These are phyloP conservation scores for Drosophila nigromelanica DNA, from an alignment of 1,140 invertebrate genomes.

Conservation along the genomic window DNA sequence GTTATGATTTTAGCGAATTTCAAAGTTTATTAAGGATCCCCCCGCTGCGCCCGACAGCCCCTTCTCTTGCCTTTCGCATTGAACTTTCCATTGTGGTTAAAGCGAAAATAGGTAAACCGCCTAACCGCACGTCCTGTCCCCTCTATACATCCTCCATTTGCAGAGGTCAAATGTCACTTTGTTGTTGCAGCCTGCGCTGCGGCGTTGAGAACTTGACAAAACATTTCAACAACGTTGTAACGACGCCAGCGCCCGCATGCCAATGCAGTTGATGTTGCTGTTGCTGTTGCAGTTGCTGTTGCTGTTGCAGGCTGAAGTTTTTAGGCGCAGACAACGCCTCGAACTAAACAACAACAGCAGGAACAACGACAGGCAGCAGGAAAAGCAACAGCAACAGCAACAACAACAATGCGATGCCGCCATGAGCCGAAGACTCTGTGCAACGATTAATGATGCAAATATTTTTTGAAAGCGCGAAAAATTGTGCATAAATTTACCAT, in stretches of 20 bases:
- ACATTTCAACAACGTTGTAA: constrained; percentile 79
- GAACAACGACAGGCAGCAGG: constrained; percentile 28
- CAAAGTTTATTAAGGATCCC: constrained; percentile 57
- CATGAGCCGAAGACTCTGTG: constrained; percentile 72
- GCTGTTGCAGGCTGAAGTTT: constrained; percentile 48
- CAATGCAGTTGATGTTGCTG: constrained; percentile 55
- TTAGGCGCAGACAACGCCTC: constrained; percentile 81
- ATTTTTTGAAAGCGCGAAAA: constrained; percentile 84
- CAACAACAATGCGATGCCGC: constrained; percentile 66
- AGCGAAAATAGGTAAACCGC: constrained; percentile 55
- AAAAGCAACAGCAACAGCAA: constrained; percentile 5
- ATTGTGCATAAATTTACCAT: constrained; percentile 84
- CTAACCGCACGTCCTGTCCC: constrained; percentile 12
- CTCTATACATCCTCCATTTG: neutral
- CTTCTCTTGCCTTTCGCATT: neutral
- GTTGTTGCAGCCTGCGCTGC: constrained; percentile 45
- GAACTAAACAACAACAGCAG: constrained; percentile 68
- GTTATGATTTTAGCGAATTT: constrained; percentile 73
- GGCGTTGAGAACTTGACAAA: constrained; percentile 78
- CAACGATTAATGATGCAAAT: constrained; percentile 84
- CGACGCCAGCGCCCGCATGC: constrained; percentile 71
- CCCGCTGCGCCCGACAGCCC: neutral
- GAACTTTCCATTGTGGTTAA: constrained; percentile 65
- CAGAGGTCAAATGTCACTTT: constrained; percentile 77
- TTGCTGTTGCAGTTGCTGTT: constrained; percentile 44